Conservation (phyloP, 2,888 invertebrate genomes). For the Deilephila porcellus region DNA sequence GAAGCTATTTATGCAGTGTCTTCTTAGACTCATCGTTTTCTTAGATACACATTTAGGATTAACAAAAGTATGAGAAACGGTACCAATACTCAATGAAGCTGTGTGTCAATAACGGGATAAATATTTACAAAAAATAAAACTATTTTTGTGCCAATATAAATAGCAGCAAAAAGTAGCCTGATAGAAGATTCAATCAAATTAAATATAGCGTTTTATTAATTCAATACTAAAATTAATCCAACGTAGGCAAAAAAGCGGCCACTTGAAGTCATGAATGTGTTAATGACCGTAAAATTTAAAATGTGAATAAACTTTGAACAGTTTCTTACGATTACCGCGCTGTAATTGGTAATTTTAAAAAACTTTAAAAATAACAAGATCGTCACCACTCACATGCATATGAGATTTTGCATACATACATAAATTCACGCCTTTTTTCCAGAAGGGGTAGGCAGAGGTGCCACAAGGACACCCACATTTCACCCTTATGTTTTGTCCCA, state of each 20-base stretch:
- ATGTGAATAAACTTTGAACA: conserved; percentile 16
- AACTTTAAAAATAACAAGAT: not conserved
- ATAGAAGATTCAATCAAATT: not conserved
- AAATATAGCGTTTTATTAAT: not conserved
- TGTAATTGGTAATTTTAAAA: conserved; percentile 1
- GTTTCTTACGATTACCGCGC: not conserved
- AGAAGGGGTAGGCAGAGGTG: too few species aligned
- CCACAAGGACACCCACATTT: too few species aligned
- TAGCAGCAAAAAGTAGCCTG: not conserved
- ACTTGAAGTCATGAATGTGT: conserved; percentile 2
- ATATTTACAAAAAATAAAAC: not conserved
- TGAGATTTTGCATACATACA: not conserved
- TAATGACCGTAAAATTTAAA: conserved; percentile 19
- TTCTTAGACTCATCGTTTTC: too few species aligned
- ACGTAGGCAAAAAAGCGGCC: not conserved
- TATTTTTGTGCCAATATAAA: not conserved
- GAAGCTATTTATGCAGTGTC: too few species aligned
- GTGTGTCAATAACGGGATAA: not conserved
- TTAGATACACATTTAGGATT: too few species aligned
- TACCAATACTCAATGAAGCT: too few species aligned
- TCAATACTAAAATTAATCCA: not conserved
- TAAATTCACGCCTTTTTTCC: too few species aligned
- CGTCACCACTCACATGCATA: not conserved
- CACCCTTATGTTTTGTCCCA: too few species aligned
- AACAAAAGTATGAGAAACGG: too few species aligned